Conservation (phyloP, 2,888 invertebrate species). For the Willowsia nigromaculata region DNA sequence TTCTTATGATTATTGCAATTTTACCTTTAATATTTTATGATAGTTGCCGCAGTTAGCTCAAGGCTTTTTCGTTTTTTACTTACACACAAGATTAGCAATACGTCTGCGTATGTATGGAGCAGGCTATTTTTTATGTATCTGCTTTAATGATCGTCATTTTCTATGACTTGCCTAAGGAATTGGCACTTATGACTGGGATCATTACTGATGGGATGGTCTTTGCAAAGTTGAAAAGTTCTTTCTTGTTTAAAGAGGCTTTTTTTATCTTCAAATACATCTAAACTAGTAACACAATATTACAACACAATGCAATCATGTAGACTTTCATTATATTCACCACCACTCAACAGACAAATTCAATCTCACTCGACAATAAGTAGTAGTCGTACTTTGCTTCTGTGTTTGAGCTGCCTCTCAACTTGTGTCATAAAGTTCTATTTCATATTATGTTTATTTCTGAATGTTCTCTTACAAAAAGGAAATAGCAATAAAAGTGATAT, state of each 20-base stretch:
- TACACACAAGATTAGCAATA: conserved; percentile 3
- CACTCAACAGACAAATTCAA: not conserved
- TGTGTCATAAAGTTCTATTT: not conserved
- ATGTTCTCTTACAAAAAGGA: not conserved
- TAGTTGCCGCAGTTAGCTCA: conserved; percentile 66
- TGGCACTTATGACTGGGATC: conserved; percentile 54
- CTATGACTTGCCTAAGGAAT: conserved; percentile 57
- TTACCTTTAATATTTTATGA: conserved; percentile 43
- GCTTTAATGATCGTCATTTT: conserved; percentile 29
- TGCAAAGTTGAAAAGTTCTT: conserved; percentile 32
- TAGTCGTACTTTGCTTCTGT: not conserved
- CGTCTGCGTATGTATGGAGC: not conserved
- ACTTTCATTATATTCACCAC: not conserved
- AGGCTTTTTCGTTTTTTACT: conserved; percentile 55
- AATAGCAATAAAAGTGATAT: not conserved
- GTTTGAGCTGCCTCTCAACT: not conserved
- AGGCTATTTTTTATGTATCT: conserved; percentile 6
- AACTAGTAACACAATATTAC: not conserved
- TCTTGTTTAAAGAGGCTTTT: not conserved
- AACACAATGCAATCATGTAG: not conserved
- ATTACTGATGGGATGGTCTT: conserved; percentile 51
- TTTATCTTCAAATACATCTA: not conserved
- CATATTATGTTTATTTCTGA: not conserved
- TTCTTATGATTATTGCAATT: conserved; percentile 55
- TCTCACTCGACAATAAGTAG: not conserved